Evolutionary conservation across 2,888 invertebrate genomes (phyloP).

Genomic region (Andrena praecox): DNA sequence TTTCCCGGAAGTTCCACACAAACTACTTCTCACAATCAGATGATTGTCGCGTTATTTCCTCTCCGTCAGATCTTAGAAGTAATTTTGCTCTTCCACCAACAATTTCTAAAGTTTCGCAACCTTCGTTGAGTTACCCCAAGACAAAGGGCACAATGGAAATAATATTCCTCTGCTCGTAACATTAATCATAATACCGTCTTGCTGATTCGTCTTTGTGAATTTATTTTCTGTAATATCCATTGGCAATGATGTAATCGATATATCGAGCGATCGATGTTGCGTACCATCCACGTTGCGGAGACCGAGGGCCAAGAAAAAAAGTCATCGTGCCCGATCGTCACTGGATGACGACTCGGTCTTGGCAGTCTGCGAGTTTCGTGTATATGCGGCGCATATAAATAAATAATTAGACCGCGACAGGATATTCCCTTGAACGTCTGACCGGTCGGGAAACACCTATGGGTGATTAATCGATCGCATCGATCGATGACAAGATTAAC

Average conservation of each 20-base stretch:
- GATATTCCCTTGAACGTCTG: conserved; percentile 49
- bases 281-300: not conserved
- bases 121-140: not conserved
- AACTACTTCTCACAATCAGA: not conserved
- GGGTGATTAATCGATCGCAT: conserved; percentile 54
- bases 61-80: no score
- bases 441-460: conserved; percentile 35
- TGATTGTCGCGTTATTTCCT: not conserved
- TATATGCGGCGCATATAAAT: conserved; percentile 33
- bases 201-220: not conserved
- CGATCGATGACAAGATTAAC: conserved; percentile 59
- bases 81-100: no score
- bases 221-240: not conserved
- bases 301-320: conserved; percentile 16
- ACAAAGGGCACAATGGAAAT: not conserved
- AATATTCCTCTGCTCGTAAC: not conserved
- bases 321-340: conserved; percentile 17
- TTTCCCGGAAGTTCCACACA: no score
- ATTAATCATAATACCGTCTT: not conserved
- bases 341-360: conserved; percentile 24
- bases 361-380: not conserved
- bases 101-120: not conserved
- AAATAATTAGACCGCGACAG: conserved; percentile 41
- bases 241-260: conserved; percentile 21
- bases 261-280: conserved; percentile 27